A percentile compares a stretch with the other conserved stretches of the same genome.
Conservation (phyloP, 2,888 invertebrate species). For the Lycia hirtaria region DNA sequence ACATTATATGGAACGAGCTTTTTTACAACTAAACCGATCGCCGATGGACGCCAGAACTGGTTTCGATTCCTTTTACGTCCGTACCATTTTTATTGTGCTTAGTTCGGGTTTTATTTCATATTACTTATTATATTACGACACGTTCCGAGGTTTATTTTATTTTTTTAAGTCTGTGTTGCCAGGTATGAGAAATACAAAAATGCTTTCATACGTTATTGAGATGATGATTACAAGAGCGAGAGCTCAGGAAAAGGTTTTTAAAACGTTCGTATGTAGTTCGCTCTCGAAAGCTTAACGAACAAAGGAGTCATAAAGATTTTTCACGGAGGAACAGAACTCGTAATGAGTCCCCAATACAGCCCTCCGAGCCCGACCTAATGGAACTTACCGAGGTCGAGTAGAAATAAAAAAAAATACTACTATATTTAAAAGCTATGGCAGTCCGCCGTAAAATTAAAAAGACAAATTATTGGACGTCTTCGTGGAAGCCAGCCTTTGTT, state of each 20-base stretch:
- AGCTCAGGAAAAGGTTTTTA: slow-evolving; percentile 19
- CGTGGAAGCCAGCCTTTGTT: slow-evolving; percentile 84
- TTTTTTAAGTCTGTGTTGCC: slow-evolving; percentile 39
- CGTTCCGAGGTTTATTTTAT: slow-evolving; percentile 60
- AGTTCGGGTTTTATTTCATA: slow-evolving; percentile 74
- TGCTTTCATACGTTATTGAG: slow-evolving; percentile 25
- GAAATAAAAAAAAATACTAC: slow-evolving; percentile 71
- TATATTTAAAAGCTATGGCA: slow-evolving; percentile 80
- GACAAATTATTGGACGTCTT: slow-evolving; percentile 85
- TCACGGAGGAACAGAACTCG: slow-evolving; percentile 64
- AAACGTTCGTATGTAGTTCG: slow-evolving; percentile 54
- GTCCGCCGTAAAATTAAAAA: slow-evolving; percentile 85
- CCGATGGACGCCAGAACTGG: slow-evolving; percentile 68
- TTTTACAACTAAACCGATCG: slow-evolving; percentile 82
- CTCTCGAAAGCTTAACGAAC: slow-evolving; percentile 69
- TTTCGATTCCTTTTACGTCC: slow-evolving; percentile 74
- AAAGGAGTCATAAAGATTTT: slow-evolving; percentile 80
- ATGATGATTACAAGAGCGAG: slow-evolving; percentile 28
- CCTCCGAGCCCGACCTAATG: slow-evolving; percentile 76
- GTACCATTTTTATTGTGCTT: slow-evolving; percentile 77
- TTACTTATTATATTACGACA: slow-evolving; percentile 74
- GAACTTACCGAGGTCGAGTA: slow-evolving; percentile 72
- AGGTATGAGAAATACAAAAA: slow-evolving; percentile 18
- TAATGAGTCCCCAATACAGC: slow-evolving; percentile 78
- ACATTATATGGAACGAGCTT: slow-evolving; percentile 82